Evolutionary conservation across 2,888 invertebrate species (phyloP).

Genomic region (Aleiodes alternator): DNA sequence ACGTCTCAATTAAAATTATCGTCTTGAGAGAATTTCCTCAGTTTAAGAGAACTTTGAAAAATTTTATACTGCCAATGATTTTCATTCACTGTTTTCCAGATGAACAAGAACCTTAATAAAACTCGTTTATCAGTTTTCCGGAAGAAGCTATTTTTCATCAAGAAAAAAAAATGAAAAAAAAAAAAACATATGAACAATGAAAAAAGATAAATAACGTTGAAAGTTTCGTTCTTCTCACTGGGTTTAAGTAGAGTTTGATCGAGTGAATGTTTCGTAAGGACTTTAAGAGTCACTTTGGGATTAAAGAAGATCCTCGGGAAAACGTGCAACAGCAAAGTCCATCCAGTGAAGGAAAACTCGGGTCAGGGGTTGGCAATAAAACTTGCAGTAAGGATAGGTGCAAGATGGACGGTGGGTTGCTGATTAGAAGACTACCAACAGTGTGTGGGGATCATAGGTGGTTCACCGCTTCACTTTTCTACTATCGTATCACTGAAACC

Average conservation of each 20-base stretch:
- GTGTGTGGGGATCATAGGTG: slow-evolving; percentile 23
- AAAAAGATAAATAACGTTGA: too few species aligned
- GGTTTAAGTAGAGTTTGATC: slow-evolving; percentile 23
- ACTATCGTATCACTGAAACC: slow-evolving; percentile 1
- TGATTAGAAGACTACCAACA: slow-evolving; percentile 26
- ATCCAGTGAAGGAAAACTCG: slow-evolving; percentile 20
- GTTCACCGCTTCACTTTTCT: slow-evolving; percentile 29
- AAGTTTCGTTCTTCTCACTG: background rate
- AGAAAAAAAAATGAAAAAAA: background rate
- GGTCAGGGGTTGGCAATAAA: slow-evolving; percentile 37
- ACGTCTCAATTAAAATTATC: background rate
- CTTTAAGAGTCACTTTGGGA: slow-evolving; percentile 30
- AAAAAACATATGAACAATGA: background rate
- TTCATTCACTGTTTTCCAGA: background rate
- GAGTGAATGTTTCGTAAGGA: slow-evolving; percentile 32
- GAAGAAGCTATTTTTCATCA: slow-evolving; percentile 7
- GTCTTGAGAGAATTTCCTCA: background rate
- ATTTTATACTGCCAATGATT: background rate
- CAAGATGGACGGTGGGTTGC: slow-evolving; percentile 40
- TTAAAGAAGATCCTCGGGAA: slow-evolving; percentile 27
- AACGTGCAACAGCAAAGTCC: slow-evolving; percentile 10
- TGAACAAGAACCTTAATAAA: background rate
- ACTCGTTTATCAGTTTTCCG: slow-evolving; percentile 18
- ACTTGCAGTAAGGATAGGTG: slow-evolving; percentile 35
- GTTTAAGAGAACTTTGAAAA: background rate